Conservation (phyloP, 2,888 invertebrate genomes). For the Drosophila tanythrix region DNA sequence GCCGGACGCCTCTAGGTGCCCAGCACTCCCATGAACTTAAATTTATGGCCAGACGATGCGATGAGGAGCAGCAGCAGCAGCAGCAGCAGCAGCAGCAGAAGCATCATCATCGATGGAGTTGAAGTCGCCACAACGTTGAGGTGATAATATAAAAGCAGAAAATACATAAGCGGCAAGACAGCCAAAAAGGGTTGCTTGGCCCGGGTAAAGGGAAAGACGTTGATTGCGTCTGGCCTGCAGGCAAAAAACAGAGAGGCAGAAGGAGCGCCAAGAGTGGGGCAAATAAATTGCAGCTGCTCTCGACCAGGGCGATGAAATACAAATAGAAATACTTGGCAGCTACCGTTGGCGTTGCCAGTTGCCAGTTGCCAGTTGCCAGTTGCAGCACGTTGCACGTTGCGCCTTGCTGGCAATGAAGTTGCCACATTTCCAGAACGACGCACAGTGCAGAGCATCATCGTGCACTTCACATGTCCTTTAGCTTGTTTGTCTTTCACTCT, state of each 20-base stretch:
- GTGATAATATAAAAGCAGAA: slow-evolving; percentile 74
- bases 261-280: slow-evolving; percentile 27
- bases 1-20: slow-evolving; percentile 5
- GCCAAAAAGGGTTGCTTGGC: slow-evolving; percentile 31
- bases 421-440: slow-evolving; percentile 39
- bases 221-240: slow-evolving; percentile 71
- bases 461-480: slow-evolving; percentile 79
- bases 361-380: slow-evolving; percentile 34
- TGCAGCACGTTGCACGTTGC: slow-evolving; percentile 14
- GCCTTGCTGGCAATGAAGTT: slow-evolving; percentile 65
- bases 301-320: slow-evolving; percentile 78
- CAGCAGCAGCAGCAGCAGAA: slow-evolving; percentile 9
- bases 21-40: slow-evolving; percentile 47
- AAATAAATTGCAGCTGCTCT: slow-evolving; percentile 79
- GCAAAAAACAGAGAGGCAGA: slow-evolving; percentile 43
- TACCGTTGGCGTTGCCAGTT: slow-evolving; percentile 67
- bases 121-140: slow-evolving; percentile 50
- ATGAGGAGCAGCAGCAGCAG: slow-evolving; percentile 8
- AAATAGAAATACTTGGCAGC: slow-evolving; percentile 81
- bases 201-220: slow-evolving; percentile 6
- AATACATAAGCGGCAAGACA: slow-evolving; percentile 58
- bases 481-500: slow-evolving; percentile 81
- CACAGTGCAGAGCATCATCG: slow-evolving; percentile 20
- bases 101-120: slow-evolving; percentile 53
- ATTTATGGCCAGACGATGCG: slow-evolving; percentile 67